Conservation (phyloP, 1,140 invertebrate species). For the Tetramorium parvispinum region DNA sequence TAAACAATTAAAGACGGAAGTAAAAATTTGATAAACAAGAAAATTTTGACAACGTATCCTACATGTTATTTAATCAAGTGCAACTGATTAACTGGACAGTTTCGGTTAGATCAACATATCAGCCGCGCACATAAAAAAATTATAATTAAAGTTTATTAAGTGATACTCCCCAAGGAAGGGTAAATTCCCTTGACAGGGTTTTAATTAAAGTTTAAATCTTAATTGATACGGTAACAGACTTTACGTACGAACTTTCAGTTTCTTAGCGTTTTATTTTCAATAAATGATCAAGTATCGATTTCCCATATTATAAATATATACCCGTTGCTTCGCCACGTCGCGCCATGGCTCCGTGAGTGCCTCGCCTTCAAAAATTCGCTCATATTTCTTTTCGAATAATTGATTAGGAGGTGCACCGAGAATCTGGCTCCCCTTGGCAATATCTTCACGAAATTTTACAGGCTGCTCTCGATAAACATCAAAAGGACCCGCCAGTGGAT, state of each 20-base stretch:
- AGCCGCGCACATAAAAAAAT: background rate
- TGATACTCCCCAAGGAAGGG: background rate
- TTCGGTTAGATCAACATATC: background rate
- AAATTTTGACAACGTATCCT: background rate
- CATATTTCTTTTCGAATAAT: constrained; percentile 74
- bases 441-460: constrained; percentile 55
- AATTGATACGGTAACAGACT: background rate
- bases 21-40: background rate
- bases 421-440: constrained; percentile 68
- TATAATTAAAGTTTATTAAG: constrained; percentile 23
- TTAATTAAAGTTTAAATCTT: constrained; percentile 40
- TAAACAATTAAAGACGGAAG: background rate
- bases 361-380: constrained; percentile 77
- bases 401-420: constrained; percentile 42
- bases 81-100: background rate
- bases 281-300: background rate
- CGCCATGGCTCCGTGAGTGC: constrained; percentile 66
- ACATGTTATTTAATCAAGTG: background rate
- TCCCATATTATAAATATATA: constrained; percentile 27
- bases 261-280: background rate
- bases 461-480: constrained; percentile 54
- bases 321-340: constrained; percentile 21
- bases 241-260: background rate
- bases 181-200: background rate
- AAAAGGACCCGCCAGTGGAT: constrained; percentile 70